Conservation (phyloP, 2,888 invertebrate genomes). For the Odiellus spinosus region DNA sequence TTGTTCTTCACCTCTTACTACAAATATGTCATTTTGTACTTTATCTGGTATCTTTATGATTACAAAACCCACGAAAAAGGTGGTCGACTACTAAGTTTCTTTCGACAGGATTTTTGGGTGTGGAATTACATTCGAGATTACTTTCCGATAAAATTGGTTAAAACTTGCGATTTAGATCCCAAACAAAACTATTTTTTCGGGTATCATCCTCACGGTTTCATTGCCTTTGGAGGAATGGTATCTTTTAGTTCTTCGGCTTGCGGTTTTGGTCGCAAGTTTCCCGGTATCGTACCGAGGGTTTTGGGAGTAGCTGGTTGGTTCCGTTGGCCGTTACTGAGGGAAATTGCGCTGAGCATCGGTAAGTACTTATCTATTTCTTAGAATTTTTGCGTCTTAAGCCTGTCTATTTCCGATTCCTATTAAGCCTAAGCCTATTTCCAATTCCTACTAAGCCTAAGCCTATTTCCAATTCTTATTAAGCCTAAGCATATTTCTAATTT, state of each 20-base stretch:
- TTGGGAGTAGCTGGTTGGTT: slow-evolving; percentile 58
- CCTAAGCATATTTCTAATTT: too few species aligned
- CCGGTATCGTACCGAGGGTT: slow-evolving; percentile 35
- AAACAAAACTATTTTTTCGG: slow-evolving; percentile 68
- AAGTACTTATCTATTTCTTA: too few species aligned
- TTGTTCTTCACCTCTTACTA: slow-evolving; percentile 35
- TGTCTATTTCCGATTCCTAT: too few species aligned
- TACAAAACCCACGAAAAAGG: slow-evolving; percentile 40
- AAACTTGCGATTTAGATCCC: slow-evolving; percentile 64
- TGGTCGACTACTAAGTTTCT: slow-evolving; percentile 35
- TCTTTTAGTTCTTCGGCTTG: slow-evolving; percentile 54
- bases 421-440: too few species aligned
- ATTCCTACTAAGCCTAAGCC: too few species aligned
- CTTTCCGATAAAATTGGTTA: slow-evolving; percentile 67
- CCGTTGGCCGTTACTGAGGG: slow-evolving; percentile 51
- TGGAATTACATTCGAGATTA: slow-evolving; percentile 46
- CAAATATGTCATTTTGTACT: slow-evolving; percentile 39
- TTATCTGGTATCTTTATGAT: slow-evolving; percentile 50
- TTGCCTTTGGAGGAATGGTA: slow-evolving; percentile 60
- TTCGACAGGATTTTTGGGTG: slow-evolving; percentile 4
- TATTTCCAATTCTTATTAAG: too few species aligned
- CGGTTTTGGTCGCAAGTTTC: slow-evolving; percentile 33
- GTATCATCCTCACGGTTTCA: slow-evolving; percentile 77
- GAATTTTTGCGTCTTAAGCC: too few species aligned
- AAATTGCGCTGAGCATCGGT: slow-evolving; percentile 37